A percentile compares a stretch with the other conserved stretches of the same genome.
These are phyloP conservation scores for Eucidaris tribuloides DNA, from an alignment of 35 echinoderm and acorn worm species.

Conservation along the genomic window DNA sequence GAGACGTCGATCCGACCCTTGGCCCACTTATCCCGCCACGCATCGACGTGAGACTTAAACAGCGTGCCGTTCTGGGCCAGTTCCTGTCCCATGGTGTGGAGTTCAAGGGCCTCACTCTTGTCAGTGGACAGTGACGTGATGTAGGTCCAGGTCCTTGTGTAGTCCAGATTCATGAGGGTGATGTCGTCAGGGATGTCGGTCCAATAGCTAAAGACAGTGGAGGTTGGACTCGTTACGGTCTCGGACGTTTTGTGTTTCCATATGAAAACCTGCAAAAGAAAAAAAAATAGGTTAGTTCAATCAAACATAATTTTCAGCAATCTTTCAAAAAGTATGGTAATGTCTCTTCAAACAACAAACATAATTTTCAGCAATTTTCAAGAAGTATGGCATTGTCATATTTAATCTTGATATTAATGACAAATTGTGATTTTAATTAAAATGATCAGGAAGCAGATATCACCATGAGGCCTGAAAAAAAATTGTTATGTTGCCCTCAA, in stretches of 20 bases:
- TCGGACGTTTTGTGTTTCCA: slow-evolving; percentile 68
- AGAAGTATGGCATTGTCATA: no score
- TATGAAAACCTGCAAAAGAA: slow-evolving; percentile 13
- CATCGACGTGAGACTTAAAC: slow-evolving; percentile 29
- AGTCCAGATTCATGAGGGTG: slow-evolving; percentile 25
- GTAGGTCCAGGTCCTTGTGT: slow-evolving; percentile 60
- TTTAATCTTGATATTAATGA: no score
- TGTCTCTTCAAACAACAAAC: no score
- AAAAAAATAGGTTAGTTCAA: no score
- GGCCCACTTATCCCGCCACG: slow-evolving; percentile 85
- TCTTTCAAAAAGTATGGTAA: no score
- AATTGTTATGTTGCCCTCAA: no score
- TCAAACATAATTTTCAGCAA: no score
- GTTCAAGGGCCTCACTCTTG: slow-evolving; percentile 9
- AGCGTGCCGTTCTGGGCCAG: slow-evolving; percentile 8
- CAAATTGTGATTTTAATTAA: no score
- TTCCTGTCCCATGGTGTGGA: slow-evolving; percentile 13
- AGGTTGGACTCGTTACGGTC: slow-evolving; percentile 47
- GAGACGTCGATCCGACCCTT: slow-evolving; percentile 75
- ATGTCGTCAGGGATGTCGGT: slow-evolving; percentile 50
- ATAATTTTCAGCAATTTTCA: no score
- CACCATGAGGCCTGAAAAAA: no score
- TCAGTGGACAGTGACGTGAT: slow-evolving; percentile 63
- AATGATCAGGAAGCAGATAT: no score
- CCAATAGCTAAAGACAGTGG: slow-evolving; percentile 62